Evolutionary conservation across 1,140 invertebrate species (phyloP).

Genomic region (Lanistes nyassanus): DNA sequence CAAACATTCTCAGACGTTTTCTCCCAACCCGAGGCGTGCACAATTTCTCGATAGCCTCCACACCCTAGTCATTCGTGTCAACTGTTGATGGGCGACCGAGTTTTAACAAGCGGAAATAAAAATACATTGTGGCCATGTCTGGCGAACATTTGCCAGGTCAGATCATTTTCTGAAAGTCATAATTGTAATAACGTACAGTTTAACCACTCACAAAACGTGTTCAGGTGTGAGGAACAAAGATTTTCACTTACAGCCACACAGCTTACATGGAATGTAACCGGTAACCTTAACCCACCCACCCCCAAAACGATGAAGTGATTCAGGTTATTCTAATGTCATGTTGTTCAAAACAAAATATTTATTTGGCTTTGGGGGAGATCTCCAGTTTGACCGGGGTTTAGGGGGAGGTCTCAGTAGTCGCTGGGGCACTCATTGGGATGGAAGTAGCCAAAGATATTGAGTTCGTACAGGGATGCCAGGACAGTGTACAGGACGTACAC

Average conservation of each 20-base stretch:
- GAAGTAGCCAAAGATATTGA: slow-evolving; percentile 65
- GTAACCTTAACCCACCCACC: not conserved
- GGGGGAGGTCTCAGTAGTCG: slow-evolving; percentile 31
- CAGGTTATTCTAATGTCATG: not conserved
- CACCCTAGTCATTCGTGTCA: too few relatives aligned
- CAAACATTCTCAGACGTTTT: too few relatives aligned
- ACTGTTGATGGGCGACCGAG: too few relatives aligned
- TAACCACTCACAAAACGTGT: too few relatives aligned
- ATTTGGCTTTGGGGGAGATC: not conserved
- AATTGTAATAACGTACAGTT: too few relatives aligned
- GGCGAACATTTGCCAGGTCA: too few relatives aligned
- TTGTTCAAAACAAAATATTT: not conserved
- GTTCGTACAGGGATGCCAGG: slow-evolving; percentile 61
- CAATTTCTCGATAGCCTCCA: too few relatives aligned
- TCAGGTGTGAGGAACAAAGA: not conserved
- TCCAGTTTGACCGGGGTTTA: too few relatives aligned
- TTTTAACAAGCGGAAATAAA: too few relatives aligned
- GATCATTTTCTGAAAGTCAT: too few relatives aligned
- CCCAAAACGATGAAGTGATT: not conserved
- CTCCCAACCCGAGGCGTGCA: too few relatives aligned
- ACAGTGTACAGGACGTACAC: slow-evolving; percentile 58
- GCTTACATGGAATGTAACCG: not conserved
- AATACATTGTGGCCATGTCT: too few relatives aligned
- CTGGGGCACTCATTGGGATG: slow-evolving; percentile 56
- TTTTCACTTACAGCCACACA: not conserved